phyloP scores from a whole-genome alignment of 2,113 vertebrate species.

The Mandrillus leucophaeus region DNA sequence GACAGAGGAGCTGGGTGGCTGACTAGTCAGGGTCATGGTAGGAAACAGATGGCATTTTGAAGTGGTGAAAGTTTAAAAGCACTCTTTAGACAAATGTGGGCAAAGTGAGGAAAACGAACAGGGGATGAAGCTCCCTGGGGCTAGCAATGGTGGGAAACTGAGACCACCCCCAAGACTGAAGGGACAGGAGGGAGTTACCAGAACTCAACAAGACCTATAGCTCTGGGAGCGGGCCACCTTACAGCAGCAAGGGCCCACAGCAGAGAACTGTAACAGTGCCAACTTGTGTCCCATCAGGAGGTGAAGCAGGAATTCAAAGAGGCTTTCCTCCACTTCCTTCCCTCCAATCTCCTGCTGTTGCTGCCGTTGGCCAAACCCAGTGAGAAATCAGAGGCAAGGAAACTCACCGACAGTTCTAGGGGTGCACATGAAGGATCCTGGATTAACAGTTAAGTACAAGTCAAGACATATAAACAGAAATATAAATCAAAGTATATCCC shows the following conservation, averaged over 20 bases:
- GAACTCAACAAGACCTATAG: background rate
- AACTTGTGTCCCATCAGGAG: background rate
- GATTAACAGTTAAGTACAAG: background rate
- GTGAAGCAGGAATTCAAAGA: background rate
- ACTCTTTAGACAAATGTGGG: background rate
- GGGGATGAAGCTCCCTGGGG: background rate
- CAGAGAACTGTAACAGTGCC: background rate
- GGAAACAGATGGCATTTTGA: background rate
- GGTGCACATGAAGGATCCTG: background rate
- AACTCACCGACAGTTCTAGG: background rate
- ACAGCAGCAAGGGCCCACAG: background rate
- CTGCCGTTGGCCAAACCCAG: background rate
- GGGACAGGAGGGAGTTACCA: background rate
- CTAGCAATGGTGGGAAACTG: background rate
- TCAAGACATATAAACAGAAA: background rate
- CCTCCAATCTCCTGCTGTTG: background rate
- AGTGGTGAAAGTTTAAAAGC: background rate
- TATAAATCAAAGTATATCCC: background rate
- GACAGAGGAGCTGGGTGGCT: background rate
- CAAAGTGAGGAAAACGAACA: background rate
- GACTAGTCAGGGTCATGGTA: background rate
- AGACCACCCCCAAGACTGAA: background rate
- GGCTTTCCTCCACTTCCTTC: background rate
- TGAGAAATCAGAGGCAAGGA: background rate
- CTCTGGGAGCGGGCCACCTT: background rate